A percentile compares a stretch with the other conserved stretches of the same genome.
These are phyloP conservation scores for Chloroceryle amazona DNA, from an alignment of 2,797 vertebrate genomes.

Conservation along the genomic window DNA sequence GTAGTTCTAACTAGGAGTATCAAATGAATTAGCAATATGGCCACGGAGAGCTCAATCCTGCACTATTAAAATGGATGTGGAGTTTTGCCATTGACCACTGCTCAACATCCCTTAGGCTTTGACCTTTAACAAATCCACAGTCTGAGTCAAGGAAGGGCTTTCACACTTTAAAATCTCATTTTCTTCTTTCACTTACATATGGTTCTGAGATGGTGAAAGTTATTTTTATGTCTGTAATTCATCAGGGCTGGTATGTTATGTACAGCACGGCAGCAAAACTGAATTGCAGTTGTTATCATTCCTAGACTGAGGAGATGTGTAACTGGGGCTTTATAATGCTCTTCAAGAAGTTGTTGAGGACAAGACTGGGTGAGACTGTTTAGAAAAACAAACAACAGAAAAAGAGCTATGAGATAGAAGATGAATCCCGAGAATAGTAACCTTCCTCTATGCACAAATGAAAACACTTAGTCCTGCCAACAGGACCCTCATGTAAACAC, in stretches of 20 bases:
- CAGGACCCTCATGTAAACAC: background rate
- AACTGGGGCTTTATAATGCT: background rate
- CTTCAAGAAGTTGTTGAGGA: background rate
- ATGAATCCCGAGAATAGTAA: background rate
- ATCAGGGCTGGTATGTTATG: background rate
- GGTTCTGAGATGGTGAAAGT: background rate
- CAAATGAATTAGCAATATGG: background rate
- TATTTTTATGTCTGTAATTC: background rate
- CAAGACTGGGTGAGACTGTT: background rate
- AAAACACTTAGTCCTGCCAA: background rate
- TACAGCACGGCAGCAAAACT: background rate
- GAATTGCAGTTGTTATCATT: background rate
- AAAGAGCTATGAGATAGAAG: background rate
- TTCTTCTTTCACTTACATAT: background rate
- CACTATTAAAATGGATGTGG: background rate
- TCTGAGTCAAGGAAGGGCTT: background rate
- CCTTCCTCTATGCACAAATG: accelerated
- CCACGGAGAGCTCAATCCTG: background rate
- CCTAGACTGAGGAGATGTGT: background rate
- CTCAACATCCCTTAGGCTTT: background rate
- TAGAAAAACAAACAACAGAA: background rate
- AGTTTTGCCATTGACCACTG: background rate
- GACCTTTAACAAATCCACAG: background rate
- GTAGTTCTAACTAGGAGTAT: background rate
- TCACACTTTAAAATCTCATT: background rate